Base-by-base conservation (phyloP, 92 coral and sea anemone species). In the Pocillopora grandis region DNA sequence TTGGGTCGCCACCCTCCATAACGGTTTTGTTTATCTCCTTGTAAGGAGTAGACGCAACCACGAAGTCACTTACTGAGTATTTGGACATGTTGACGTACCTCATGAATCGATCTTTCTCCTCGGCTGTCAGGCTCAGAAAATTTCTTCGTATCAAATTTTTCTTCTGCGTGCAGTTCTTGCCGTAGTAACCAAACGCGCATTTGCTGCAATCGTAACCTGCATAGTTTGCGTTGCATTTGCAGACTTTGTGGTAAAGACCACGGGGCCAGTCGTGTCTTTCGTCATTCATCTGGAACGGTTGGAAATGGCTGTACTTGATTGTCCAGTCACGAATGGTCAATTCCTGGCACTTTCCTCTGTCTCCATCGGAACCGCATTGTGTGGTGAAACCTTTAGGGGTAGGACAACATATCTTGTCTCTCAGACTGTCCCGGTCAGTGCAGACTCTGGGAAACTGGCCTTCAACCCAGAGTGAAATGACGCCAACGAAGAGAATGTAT, bases 161-260 rank as follows among this genome's bases (percentile, higher is more conserved):
- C 75, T 92, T 27, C 31, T 27, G 74, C 20, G 37, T 85, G 78
- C 96, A 92, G 61, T 81, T 76, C 37, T 55, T 55, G 48, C 96
- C 96, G 17, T 86, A 72, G 76, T 87, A 92, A 31, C 96, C 96
- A 67, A 69, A 88, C 82, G 88, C 87, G 84, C 96, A 92, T 80
- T 90, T 90, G 86, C 96, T 80, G 86, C 96, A 92, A 70, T 92
- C 93, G 67, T 83, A 90, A 19, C 95, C 91, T n/a, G 82, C 91
- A 62, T 83, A 92, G 76, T 85, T 78, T 17, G 58, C 58, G 18
- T 85, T 71, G 77, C 96, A 92, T 77, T 82, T 84, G 64, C 96
- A 92, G 63, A 88, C 27, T 78, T 63, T 87, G 66, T 85, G 73
- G 84, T 80, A 92, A 58, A 92, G 82, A 10, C 59, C 73, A 10